Base-by-base conservation (phyloP, 1,140 invertebrate species). In the Cyclargus thomasi region DNA sequence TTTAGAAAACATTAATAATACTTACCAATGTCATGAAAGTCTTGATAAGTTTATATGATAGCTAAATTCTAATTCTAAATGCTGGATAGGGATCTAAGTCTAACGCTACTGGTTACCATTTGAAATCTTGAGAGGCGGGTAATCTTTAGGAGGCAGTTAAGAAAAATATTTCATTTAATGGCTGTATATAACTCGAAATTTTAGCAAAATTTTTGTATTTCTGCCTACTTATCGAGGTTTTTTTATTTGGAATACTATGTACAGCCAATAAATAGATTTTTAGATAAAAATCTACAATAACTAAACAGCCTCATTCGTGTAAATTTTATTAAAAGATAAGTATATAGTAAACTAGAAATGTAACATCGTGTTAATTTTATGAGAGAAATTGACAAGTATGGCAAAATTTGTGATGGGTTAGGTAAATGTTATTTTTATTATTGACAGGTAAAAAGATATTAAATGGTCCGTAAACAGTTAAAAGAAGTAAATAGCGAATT, bases 71-170 rank as follows among this genome's bases (percentile, higher is more conserved):
- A 39, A 23, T 8, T 11, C 63, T 64, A 64, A 39, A 64, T 39
- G 22, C 63, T n/a, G 63, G 20, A 47, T 64, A 10, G 35, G 18
- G 29, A 20, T 64, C 63, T 64, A 64, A 18, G 17, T 18, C 29
- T 39, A 64, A 10, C 11, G 6, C 63, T 64, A 64, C 63, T 47
- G 29, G 63, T 64, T 64, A 64, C 63, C 63, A 64, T 23, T 64
- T 64, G 8, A 64, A 47, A 64, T 64, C 63, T 64, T 64, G 63
- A 39, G 63, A 64, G 63, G 63, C 63, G 20, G 63, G 63, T 35
- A 64, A 39, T 64, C 63, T 64, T 64, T 20, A n/a, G 29, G 16
- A 64, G 16, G 63, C 63, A 64, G 36, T 20, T 29, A 64, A 47
- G 20, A 35, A 39, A 64, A 64, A 6, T 20, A 39, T 16, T 21